Percentiles rank a stretch among this genome's conserved stretches.
These are phyloP conservation scores for Phrixothrix hirtus DNA, from an alignment of 2,888 invertebrate species.

Conservation along the genomic window DNA sequence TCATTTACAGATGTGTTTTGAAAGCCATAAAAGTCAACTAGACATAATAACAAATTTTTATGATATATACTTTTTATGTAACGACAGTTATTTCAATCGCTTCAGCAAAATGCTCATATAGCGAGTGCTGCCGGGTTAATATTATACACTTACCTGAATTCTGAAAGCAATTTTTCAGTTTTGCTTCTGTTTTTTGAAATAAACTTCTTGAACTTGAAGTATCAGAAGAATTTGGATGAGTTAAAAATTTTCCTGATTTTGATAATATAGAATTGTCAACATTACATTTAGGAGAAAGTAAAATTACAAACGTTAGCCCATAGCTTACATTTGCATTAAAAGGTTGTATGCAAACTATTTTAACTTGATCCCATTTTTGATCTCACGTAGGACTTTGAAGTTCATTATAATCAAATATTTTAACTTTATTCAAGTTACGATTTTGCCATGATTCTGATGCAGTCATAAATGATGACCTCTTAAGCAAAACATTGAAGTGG, in stretches of 20 bases:
- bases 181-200: constrained; percentile 65
- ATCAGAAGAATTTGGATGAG: constrained; percentile 63
- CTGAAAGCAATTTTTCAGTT: no score
- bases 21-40: no score
- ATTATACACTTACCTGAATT: no score
- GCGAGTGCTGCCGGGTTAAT: no score
- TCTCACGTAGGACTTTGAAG: constrained; percentile 61
- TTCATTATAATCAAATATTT: constrained; percentile 69
- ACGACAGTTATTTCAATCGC: no score
- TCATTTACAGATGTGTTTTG: no score
- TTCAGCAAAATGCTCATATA: no score
- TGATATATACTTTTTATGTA: no score
- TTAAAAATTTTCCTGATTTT: constrained; percentile 57
- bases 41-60: no score
- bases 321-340: constrained; percentile 80
- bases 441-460: constrained; percentile 73
- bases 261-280: constrained; percentile 32
- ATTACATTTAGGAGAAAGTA: constrained; percentile 57
- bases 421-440: constrained; percentile 68
- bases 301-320: constrained; percentile 79
- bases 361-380: constrained; percentile 81
- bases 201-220: constrained; percentile 65
- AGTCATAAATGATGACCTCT: constrained; percentile 78
- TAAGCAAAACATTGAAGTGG: constrained; percentile 74
- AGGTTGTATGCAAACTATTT: constrained; percentile 84